A percentile compares a stretch with the other conserved stretches of the same genome.
These are phyloP conservation scores for Orthonyx spaldingii DNA, from an alignment of 2,113 vertebrate genomes.

Conservation along the genomic window DNA sequence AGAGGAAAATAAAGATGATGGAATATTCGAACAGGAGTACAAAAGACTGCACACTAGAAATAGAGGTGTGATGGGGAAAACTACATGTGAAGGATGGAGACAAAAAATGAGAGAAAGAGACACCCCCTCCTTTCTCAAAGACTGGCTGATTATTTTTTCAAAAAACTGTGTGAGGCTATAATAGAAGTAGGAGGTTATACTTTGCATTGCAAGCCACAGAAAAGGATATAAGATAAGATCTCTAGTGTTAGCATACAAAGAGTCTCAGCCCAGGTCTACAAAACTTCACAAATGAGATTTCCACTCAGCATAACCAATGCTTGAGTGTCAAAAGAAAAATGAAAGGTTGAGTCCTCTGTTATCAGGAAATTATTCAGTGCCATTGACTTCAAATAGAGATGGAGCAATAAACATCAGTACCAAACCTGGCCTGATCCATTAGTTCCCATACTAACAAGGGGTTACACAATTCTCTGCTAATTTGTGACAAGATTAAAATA, in stretches of 20 bases:
- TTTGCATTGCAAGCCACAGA: not conserved
- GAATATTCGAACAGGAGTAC: not conserved
- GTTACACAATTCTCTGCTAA: not conserved
- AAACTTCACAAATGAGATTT: constrained; percentile 16
- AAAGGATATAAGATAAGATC: not conserved
- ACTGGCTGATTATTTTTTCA: not conserved
- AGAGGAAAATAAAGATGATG: not conserved
- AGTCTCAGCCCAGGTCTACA: not conserved
- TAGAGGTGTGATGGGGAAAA: not conserved
- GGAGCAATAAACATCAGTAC: not conserved
- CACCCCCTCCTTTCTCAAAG: not conserved
- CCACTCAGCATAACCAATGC: not conserved
- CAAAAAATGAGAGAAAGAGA: not conserved
- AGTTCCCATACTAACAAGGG: not conserved
- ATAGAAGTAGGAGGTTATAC: not conserved
- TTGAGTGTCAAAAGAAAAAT: not conserved
- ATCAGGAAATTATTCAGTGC: not conserved
- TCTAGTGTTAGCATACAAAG: not conserved
- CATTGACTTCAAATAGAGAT: not conserved
- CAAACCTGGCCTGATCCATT: not conserved
- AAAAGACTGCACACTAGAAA: not conserved
- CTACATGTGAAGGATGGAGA: not conserved
- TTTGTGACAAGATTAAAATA: not conserved
- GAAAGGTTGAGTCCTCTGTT: not conserved
- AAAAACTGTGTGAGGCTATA: not conserved